A percentile compares a stretch with the other conserved stretches of the same genome.
Evolutionary conservation across 2,113 vertebrate species (phyloP).

Genomic region (Pollimyrus isidori): DNA sequence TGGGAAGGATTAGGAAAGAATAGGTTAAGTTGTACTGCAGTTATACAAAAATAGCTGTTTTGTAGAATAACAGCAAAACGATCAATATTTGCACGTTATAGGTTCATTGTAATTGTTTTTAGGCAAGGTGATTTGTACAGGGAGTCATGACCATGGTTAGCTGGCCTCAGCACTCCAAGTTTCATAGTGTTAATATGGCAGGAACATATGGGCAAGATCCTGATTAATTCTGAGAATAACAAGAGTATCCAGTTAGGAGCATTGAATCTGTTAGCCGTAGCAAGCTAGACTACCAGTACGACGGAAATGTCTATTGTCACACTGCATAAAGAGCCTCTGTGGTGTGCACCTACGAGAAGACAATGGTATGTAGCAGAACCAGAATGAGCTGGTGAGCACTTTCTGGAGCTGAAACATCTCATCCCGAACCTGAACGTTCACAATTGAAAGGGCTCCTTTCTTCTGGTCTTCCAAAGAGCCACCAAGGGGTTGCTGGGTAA

Average conservation of each 20-base stretch:
- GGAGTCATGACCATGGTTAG: not conserved
- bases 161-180: not conserved
- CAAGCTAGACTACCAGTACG: not conserved
- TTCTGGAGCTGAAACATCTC: not conserved
- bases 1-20: not conserved
- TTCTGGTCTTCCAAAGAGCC: not conserved
- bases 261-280: not conserved
- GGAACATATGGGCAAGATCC: not conserved
- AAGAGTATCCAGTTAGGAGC: slow-evolving; percentile 5
- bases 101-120: not conserved
- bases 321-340: slow-evolving; percentile 28
- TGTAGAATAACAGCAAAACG: not conserved
- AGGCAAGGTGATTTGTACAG: not conserved
- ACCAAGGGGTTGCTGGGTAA: not conserved
- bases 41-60: not conserved
- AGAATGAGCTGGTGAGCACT: not conserved
- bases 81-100: not conserved
- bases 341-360: not conserved
- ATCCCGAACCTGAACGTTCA: not conserved
- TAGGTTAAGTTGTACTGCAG: not conserved
- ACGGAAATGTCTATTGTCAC: slow-evolving; percentile 39
- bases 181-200: not conserved
- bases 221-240: not conserved
- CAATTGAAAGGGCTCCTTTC: not conserved
- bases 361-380: not conserved